Percentiles rank a stretch among this genome's conserved stretches.
These are phyloP conservation scores for Columba guinea DNA, from an alignment of 2,797 vertebrate species.

Conservation along the genomic window DNA sequence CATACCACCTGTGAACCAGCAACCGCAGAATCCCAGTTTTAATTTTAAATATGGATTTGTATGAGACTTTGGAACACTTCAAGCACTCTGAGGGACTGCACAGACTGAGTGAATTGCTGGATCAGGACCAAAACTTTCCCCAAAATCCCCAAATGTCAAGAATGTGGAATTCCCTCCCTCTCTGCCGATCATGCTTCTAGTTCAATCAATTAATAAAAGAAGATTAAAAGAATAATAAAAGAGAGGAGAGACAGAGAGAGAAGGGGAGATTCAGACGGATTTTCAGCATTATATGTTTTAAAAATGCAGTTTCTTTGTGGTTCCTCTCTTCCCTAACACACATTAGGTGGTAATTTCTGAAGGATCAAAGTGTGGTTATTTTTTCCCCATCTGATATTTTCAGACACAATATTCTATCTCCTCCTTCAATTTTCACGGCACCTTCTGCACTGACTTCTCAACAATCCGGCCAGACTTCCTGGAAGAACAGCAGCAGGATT, in stretches of 20 bases:
- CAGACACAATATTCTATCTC: background rate
- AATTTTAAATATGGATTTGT: background rate
- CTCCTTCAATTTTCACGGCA: background rate
- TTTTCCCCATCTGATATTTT: background rate
- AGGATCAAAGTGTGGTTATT: background rate
- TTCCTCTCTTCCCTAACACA: background rate
- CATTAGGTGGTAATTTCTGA: background rate
- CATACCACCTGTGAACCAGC: background rate
- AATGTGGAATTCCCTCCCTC: background rate
- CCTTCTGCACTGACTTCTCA: background rate
- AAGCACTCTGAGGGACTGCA: fast-evolving
- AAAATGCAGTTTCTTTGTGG: background rate
- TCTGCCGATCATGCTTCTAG: background rate
- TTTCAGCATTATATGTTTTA: background rate
- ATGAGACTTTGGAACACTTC: background rate
- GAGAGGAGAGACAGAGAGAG: background rate
- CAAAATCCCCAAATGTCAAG: background rate
- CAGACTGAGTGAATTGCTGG: background rate
- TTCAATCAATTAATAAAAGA: background rate
- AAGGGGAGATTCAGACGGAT: background rate
- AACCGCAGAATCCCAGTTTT: background rate
- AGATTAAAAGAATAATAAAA: background rate
- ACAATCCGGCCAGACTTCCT: background rate
- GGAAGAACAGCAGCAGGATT: background rate
- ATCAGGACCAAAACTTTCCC: background rate